Base-by-base conservation (phyloP, 2,113 vertebrate species). In the Prietella phreatophila region DNA sequence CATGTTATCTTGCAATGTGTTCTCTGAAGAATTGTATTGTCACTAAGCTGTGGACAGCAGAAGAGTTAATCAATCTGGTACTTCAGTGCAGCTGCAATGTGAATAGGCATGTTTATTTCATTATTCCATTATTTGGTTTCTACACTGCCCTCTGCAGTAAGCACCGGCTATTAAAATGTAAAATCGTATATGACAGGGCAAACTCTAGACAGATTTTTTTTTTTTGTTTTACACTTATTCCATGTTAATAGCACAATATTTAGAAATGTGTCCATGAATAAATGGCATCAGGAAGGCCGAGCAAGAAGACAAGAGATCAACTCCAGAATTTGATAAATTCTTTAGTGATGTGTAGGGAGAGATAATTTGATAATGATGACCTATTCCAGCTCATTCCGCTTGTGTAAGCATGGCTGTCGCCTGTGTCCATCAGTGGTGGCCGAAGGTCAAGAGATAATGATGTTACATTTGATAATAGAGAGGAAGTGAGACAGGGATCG, bases 361-460 rank as follows among this genome's bases (percentile, higher is more conserved):
- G 93, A 93, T 94, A 93, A 93, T 94, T 93, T 93, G 94, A 95
- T 95, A 95, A 95, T 93, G 93, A 95, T 95, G 94, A 95, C 94
- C 94, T 93, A 88, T 60, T 82, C 90, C 91, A 92, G 91, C 92
- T 89, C 86, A 91, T 94, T 93, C 89, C 91, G 95, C 94, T 91
- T 93, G 95, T 93, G 94, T 95, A 95, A 95, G 94, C 95, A 95
- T 88, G 93, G 92, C 92, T 94, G 93, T 93, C 93, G 82, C 85
- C 89, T 84, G 58, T 56, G 91, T 92, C 93, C 93, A 90, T 50
- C 86, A 86, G 85, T 88, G 91, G 92, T 33, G 88, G 91, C 85
- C 89, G 84, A 89, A 91, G 93, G 94, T 94, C 88, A 85, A 50
- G 0, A 89, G 65, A 69, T 90, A 89, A 92, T 88, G 91, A 89